A percentile compares a stretch with the other conserved stretches of the same genome.
Conservation (phyloP, 2,113 vertebrate genomes). For the Malurus alboscapulatus region DNA sequence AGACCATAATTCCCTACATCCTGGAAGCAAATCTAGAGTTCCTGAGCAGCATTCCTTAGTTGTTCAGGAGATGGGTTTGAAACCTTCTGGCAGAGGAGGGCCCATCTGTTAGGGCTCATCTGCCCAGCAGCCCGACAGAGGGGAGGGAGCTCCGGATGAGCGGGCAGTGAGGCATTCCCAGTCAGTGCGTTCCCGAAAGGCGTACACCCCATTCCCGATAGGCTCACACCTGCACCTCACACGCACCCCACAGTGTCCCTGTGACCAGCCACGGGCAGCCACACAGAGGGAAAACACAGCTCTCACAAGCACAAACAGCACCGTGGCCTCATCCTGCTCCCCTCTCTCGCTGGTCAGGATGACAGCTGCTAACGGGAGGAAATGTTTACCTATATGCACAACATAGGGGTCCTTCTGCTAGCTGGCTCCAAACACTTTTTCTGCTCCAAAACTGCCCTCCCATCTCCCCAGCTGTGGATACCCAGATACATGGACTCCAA, state of each 20-base stretch:
- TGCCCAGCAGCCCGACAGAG: not conserved
- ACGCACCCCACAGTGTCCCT: not conserved
- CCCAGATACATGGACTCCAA: accelerated
- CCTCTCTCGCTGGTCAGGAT: not conserved
- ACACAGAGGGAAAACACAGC: not conserved
- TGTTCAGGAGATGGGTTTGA: not conserved
- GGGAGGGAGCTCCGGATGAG: not conserved
- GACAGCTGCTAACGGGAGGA: not conserved
- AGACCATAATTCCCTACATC: not conserved
- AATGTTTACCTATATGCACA: not conserved
- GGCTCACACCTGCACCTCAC: not conserved
- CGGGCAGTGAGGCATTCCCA: not conserved
- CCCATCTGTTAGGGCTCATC: slow-evolving; percentile 6
- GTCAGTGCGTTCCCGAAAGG: no score
- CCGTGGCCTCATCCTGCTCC: not conserved
- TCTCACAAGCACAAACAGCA: not conserved
- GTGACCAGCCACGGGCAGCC: not conserved
- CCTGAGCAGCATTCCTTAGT: not conserved
- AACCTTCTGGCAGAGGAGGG: not conserved
- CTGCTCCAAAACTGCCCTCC: not conserved
- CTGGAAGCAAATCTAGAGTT: slow-evolving; percentile 1
- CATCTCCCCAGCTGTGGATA: not conserved
- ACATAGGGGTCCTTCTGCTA: not conserved
- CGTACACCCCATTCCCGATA: not conserved
- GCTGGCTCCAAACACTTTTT: not conserved